Evolutionary conservation across 1,140 invertebrate species (phyloP), one percentile per base, ranked within the genome.

Genomic region (Ooceraea biroi): DNA sequence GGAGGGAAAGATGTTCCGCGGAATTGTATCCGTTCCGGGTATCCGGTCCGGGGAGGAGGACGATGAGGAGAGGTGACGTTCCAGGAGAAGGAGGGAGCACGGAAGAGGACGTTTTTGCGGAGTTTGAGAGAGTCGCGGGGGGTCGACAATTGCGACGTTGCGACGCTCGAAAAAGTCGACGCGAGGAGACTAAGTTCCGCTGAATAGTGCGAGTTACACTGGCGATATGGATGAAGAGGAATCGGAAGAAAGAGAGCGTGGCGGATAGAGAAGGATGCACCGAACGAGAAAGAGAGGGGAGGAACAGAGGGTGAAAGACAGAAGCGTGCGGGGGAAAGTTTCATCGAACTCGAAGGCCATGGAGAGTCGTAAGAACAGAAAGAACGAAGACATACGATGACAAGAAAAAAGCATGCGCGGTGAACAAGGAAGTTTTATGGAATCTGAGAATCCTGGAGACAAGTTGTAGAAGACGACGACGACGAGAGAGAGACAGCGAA

Each of bases 401-500:
- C 46, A 60, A 74, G 78, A 27, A 55, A 57, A 80, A 73, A 80
- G 74, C 46, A 60, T 52, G 68, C 63, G 48, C 63, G 48, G 55
- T 30, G 83, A 80, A 65, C 66, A 76, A 52, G 30, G 65, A 86
- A 85, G 85, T 85, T 85, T 78, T 85, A 85, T 85, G 65, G 82
- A 85, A 61, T 85, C 66, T 84, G 50, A 84, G 71, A 69, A 69
- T 52, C 48, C 55, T 3, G 65, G 25, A n/a, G 65, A 80, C 76
- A 80, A 80, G 76, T 69, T 69, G 76, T 80, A 69, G 50, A 55
- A 82, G 68, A 55, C 74, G 78, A 82, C 30, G 46, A 83, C 48
- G 27, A 55, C 12, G 48, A 58, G 61, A 58, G 30, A 48, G 46
- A 76, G 17, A 58, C 14, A 83, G 36, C 22, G 44, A 82, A 1